Base-by-base conservation (phyloP, 2,888 invertebrate genomes). In the Hemithea aestivaria region DNA sequence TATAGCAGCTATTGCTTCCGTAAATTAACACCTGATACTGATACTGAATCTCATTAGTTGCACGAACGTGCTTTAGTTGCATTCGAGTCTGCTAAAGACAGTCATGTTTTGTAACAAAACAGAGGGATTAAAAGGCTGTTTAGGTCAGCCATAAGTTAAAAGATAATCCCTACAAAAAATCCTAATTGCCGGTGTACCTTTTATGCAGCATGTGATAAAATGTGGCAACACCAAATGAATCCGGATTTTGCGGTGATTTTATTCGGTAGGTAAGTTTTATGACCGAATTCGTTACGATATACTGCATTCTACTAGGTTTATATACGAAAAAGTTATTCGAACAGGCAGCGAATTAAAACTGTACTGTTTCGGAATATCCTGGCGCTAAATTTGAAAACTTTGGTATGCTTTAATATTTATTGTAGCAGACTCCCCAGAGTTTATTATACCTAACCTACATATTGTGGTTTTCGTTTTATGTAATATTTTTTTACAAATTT, bases 1-100 rank as follows among this genome's bases (percentile, higher is more conserved):
- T 37, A 60, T 71, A 48, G 45, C 66, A 53, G 54, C 51, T 38
- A 57, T 49, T 48, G 39, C 56, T 59, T 66, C 66, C 51, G 66
- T 53, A 61, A 68, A 55, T 48, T 41, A 57, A 70, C 52, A 64
- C 60, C 43, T 45, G 59, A 48, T 51, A 59, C 56, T 37, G 58
- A 62, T 58, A 65, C 41, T 31, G 40, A 41, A 40, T 38, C 42
- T 45, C 43, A 44, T 44, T 40, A 32, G 44, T 47, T 49, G 48
- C 45, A 53, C 46, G 37, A 40, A 51, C 47, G 41, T 45, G 40
- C 29, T 38, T 35, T 10, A 10, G 22, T 35, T 40, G 31, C 28
- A 35, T 43, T 49, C 41, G 38, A 40, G 32, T 36, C 38, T 44
- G 44, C 44, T 48, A 30, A 33, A 40, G 25, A 45, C 45, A 24